Evolutionary conservation across 2,888 invertebrate genomes (phyloP).

Genomic region (Pecten maximus): DNA sequence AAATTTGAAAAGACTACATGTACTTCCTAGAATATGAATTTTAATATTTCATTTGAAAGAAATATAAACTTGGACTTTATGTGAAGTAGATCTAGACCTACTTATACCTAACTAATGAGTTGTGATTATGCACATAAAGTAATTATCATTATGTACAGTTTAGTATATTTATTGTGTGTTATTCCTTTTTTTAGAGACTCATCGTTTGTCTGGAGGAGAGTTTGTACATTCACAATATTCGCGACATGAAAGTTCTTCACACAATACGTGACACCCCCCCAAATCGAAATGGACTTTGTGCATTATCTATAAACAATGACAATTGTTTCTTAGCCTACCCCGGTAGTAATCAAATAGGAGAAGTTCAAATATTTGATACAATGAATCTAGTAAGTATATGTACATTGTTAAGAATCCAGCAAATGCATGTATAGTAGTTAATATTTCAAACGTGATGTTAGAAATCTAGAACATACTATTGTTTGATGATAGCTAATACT

Average conservation of each 20-base stretch:
- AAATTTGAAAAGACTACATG: not conserved
- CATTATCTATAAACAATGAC: constrained; percentile 93
- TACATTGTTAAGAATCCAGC: no score
- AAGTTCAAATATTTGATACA: constrained; percentile 97
- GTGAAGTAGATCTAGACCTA: no score
- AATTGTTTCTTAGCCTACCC: constrained; percentile 98
- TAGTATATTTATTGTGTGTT: not conserved
- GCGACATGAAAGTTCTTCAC: constrained; percentile 98
- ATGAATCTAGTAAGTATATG: constrained; percentile 89
- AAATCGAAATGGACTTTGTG: constrained; percentile 95
- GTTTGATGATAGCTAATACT: not conserved
- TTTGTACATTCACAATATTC: constrained; percentile 98
- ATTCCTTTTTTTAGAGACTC: constrained; percentile 87
- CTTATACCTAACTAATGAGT: not conserved
- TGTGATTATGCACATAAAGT: not conserved
- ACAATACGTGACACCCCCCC: constrained; percentile 99
- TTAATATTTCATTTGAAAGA: not conserved
- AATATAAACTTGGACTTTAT: not conserved
- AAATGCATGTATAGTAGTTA: no score
- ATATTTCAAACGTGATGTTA: no score
- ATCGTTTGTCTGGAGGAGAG: constrained; percentile 99
- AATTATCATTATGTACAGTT: not conserved
- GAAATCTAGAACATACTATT: not conserved
- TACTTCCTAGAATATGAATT: not conserved
- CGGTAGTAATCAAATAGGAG: constrained; percentile 95